phyloP scores from a whole-genome alignment of 30 jellyfish, hydroid and myxozoan species.

The Clytia hemisphaerica region DNA sequence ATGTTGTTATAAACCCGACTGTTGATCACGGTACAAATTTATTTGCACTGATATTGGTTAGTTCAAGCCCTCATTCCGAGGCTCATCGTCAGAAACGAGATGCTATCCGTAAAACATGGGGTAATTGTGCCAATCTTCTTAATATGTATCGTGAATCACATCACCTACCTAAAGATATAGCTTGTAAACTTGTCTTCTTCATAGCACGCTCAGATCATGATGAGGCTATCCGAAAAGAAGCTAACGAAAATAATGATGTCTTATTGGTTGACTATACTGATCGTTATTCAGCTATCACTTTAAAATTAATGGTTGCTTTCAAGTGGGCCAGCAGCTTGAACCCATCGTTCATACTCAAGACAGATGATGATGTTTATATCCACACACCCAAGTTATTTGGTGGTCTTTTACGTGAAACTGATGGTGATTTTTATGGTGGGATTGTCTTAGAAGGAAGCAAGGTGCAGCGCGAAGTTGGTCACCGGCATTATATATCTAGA shows the following conservation, averaged over 20 bases:
- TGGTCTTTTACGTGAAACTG: background rate
- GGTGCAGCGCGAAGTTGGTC: background rate
- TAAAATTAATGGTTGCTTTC: constrained; percentile 48
- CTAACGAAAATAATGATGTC: background rate
- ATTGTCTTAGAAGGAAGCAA: background rate
- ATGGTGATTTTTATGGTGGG: constrained; percentile 2
- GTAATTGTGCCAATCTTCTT: constrained; percentile 1
- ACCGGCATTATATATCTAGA: constrained; percentile 10
- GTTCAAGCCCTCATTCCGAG: constrained; percentile 1
- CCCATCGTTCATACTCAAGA: constrained; percentile 18
- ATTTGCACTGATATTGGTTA: too few species aligned
- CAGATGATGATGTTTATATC: constrained; percentile 36
- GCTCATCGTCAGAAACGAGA: constrained; percentile 9
- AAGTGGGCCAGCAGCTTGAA: constrained; percentile 25
- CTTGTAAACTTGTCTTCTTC: constrained; percentile 13
- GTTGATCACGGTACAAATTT: too few species aligned
- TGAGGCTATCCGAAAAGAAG: constrained; percentile 1
- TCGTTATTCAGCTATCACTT: constrained; percentile 47
- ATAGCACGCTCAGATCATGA: constrained; percentile 6
- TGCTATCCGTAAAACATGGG: constrained; percentile 44
- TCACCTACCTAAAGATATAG: background rate
- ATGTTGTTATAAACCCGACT: too few species aligned
- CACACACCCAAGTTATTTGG: constrained; percentile 22
- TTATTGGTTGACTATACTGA: constrained; percentile 7
- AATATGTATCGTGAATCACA: constrained; percentile 5